phyloP scores from a whole-genome alignment of 2,888 invertebrate species.

The Luperina testacea region DNA sequence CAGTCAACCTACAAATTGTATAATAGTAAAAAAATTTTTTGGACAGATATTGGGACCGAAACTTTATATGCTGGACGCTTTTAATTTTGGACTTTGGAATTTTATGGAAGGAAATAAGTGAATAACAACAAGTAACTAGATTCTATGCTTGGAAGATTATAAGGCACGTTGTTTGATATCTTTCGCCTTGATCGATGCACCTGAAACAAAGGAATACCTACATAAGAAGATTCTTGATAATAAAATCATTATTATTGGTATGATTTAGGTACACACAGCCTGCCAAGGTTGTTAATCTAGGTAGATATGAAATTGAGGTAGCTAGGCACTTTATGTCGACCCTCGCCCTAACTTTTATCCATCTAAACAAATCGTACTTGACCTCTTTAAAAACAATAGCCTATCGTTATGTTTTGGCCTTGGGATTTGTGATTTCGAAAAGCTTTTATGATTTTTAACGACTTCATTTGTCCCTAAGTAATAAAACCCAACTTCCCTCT shows the following conservation, averaged over 20 bases:
- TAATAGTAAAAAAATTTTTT: conserved; percentile 36
- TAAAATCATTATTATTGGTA: background rate
- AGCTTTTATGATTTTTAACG: conserved; percentile 47
- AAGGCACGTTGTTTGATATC: conserved; percentile 80
- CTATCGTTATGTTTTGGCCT: conserved; percentile 33
- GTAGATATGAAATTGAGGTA: conserved; percentile 6
- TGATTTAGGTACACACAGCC: background rate
- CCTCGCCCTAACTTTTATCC: conserved; percentile 43
- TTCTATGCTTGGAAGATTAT: conserved; percentile 70
- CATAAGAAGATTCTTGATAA: background rate
- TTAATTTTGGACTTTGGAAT: conserved; percentile 49
- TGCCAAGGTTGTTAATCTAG: background rate
- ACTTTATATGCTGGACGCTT: conserved; percentile 51
- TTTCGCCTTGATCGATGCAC: conserved; percentile 71
- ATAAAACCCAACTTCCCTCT: conserved; percentile 9
- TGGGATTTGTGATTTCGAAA: conserved; percentile 40
- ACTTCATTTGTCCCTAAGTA: conserved; percentile 5
- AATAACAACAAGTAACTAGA: conserved; percentile 58
- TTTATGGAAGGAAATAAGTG: conserved; percentile 66
- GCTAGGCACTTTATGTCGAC: conserved; percentile 29
- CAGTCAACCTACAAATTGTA: conserved; percentile 31
- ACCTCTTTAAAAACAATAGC: conserved; percentile 57
- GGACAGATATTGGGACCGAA: conserved; percentile 66
- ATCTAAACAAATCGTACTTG: conserved; percentile 36
- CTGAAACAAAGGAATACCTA: conserved; percentile 76